phyloP scores from a whole-genome alignment of 2,888 invertebrate species.

The Eristalinus aeneus region DNA sequence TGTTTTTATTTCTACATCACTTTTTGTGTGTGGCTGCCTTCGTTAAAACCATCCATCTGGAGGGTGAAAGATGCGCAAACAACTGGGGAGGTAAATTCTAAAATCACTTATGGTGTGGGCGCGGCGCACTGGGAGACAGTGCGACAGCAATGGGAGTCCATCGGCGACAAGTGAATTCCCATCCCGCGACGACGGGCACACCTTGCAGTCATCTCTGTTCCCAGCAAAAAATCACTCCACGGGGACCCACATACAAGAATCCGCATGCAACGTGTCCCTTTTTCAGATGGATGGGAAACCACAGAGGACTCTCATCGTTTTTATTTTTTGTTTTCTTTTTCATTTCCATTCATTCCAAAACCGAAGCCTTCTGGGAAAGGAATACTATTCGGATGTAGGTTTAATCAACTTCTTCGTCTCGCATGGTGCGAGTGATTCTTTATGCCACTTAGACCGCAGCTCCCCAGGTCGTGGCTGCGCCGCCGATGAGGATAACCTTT shows the following conservation, averaged over 20 bases:
- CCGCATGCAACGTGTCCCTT: background rate
- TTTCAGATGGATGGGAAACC: conserved; percentile 18
- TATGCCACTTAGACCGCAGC: conserved; percentile 51
- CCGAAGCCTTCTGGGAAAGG: conserved; percentile 19
- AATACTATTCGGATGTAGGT: conserved; percentile 43
- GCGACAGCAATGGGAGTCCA: background rate
- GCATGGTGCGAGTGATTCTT: conserved; percentile 39
- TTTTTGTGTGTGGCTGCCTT: background rate
- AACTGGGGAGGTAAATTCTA: conserved; percentile 16
- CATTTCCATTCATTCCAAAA: conserved; percentile 12
- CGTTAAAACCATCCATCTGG: background rate
- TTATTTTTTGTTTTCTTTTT: background rate
- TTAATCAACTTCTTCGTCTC: conserved; percentile 55
- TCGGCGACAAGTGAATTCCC: conserved; percentile 39
- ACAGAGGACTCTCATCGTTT: conserved; percentile 44
- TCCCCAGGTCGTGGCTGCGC: background rate
- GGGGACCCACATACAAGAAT: background rate
- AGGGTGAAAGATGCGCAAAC: background rate
- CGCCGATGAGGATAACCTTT: conserved; percentile 37
- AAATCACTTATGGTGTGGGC: conserved; percentile 64
- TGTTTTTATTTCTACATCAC: background rate
- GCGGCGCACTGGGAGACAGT: background rate
- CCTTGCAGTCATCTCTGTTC: conserved; percentile 18
- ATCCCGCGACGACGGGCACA: conserved; percentile 19
- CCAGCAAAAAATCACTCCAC: background rate